Evolutionary conservation across 1,140 invertebrate species (phyloP).

Genomic region (Saccostrea glomerata): DNA sequence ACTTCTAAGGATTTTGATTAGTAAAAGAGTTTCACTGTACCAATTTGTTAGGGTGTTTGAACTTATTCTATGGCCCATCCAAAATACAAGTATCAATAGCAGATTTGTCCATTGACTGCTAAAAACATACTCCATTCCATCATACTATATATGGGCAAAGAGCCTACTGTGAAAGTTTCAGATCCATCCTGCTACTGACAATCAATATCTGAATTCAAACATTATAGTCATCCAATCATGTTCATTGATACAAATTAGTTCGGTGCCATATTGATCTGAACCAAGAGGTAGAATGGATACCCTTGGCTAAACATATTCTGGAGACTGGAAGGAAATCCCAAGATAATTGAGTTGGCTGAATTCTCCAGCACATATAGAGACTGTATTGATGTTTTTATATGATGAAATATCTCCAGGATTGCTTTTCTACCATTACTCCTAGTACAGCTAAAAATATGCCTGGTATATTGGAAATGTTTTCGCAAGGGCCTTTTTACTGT

Average conservation of each 20-base stretch:
- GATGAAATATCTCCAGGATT: conserved; percentile 32
- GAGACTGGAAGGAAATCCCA: conserved; percentile 33
- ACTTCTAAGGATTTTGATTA: not conserved
- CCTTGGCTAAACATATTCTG: conserved; percentile 35
- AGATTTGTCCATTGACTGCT: conserved; percentile 19
- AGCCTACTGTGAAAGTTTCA: conserved; percentile 33
- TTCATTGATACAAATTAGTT: conserved; percentile 38
- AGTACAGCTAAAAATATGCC: not conserved
- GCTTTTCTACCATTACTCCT: conserved; percentile 17
- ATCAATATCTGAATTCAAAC: conserved; percentile 38
- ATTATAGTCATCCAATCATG: conserved; percentile 36
- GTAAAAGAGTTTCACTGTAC: conserved; percentile 27
- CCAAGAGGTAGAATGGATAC: conserved; percentile 35
- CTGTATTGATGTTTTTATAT: conserved; percentile 35
- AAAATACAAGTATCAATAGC: not conserved
- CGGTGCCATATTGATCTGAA: conserved; percentile 35
- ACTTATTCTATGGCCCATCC: conserved; percentile 8
- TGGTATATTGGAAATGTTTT: conserved; percentile 20
- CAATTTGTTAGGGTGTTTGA: conserved; percentile 1
- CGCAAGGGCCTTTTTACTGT: not conserved
- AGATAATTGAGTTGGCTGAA: conserved; percentile 38
- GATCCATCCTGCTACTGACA: conserved; percentile 29
- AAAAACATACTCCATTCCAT: conserved; percentile 36
- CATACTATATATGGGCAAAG: conserved; percentile 21
- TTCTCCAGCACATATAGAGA: conserved; percentile 36